Base-by-base conservation (phyloP, 2,113 vertebrate species). In the Psittacula cyanocephala region DNA sequence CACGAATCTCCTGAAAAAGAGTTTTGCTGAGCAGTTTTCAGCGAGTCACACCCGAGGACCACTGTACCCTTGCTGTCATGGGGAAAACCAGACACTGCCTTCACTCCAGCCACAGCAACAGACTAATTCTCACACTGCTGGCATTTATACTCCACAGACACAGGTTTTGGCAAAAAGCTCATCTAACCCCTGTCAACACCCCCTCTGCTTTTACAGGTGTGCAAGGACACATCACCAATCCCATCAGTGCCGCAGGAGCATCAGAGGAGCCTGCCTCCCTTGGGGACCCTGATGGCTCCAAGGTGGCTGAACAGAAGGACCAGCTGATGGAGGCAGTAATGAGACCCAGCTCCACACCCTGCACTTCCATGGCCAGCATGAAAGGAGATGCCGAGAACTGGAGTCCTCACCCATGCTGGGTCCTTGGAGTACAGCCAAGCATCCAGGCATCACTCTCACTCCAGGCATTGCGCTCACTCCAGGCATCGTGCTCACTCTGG, bases 251-350 rank as follows among this genome's bases (percentile, higher is more conserved):
- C 39, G 49, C 27, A 33, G 29, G 29, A 46, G 37, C 33, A 18
- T 25, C 1, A 2, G 63, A 46, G 55, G 35, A 64, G 37, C 29
- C n/a, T 65, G 22, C 1, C 0, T n/a, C n/a, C 64, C 46, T 31
- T 23, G 11, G 69, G 64, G n/a, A 44, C 3, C 0, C 0, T 1
- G 0, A 2, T 17, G 77, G 62, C 57, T 89, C 65, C 2, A 1
- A 17, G 70, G 85, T 19, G 62, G 59, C 70, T 49, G 59, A 52
- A 52, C 0, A 0, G 9, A 69, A 25, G 75, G 23, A 18, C 33
- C 43, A 29, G 47, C 55, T 71, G 74, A 72, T 62, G 77, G 49
- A 62, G 49, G 25, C 49, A 18, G 39, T 3, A 12, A 2, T 0
- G 35, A 33, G 8, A 49, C 10, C 31, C 0, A 0, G 13, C n/a